phyloP scores from a whole-genome alignment of 2,113 vertebrate species.

The Paedocypris sp. region DNA sequence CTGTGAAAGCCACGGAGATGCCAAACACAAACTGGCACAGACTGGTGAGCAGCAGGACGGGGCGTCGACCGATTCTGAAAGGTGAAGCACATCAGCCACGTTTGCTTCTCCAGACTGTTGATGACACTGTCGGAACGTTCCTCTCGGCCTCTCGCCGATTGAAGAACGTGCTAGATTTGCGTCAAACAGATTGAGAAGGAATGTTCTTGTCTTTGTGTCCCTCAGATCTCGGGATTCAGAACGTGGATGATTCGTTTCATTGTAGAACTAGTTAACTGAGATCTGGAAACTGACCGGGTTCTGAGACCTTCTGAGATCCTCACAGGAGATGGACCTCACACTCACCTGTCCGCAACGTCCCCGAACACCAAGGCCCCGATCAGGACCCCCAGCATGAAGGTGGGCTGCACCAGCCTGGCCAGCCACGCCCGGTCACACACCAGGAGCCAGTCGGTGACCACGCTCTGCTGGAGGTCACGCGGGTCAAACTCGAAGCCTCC shows the following conservation, averaged over 20 bases:
- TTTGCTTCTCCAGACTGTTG: too few species aligned
- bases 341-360: slow-evolving; percentile 83
- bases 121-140: too few species aligned
- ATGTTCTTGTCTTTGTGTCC: too few species aligned
- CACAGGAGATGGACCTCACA: not conserved
- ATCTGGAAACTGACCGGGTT: too few species aligned
- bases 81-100: too few species aligned
- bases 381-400: slow-evolving; percentile 84
- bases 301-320: too few species aligned
- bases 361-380: slow-evolving; percentile 81
- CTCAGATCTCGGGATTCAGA: too few species aligned
- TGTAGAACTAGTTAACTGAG: too few species aligned
- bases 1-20: slow-evolving; percentile 66
- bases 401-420: slow-evolving; percentile 77
- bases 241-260: too few species aligned
- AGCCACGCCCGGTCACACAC: slow-evolving; percentile 83
- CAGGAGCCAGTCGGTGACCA: slow-evolving; percentile 81
- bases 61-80: slow-evolving; percentile 71
- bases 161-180: too few species aligned
- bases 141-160: too few species aligned
- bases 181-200: too few species aligned
- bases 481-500: slow-evolving; percentile 71
- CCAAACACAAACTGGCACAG: slow-evolving; percentile 73
- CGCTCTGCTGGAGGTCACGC: slow-evolving; percentile 67
- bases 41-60: slow-evolving; percentile 74